Evolutionary conservation across 2,113 vertebrate genomes (phyloP).

Genomic region (Neomonachus schauinslandi): DNA sequence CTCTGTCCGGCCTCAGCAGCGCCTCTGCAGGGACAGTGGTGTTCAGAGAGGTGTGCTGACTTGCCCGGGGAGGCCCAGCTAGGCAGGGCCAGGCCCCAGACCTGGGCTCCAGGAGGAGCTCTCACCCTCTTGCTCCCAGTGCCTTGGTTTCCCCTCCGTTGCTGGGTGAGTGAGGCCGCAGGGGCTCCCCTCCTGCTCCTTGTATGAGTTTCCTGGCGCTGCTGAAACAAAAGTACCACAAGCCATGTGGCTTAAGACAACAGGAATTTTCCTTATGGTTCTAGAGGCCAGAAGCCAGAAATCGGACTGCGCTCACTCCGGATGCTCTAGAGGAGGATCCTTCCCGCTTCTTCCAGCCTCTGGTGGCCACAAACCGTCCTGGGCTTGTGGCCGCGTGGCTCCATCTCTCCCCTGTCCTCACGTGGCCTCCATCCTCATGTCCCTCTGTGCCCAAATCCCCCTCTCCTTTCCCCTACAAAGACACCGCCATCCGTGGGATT

Average conservation of each 20-base stretch:
- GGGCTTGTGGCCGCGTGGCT: neutral
- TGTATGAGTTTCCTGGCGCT: neutral
- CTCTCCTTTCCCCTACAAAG: neutral
- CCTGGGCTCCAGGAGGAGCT: neutral
- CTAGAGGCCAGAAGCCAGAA: too few species aligned
- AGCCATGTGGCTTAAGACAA: neutral
- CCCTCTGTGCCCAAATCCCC: neutral
- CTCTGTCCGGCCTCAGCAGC: too few species aligned
- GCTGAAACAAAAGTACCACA: neutral
- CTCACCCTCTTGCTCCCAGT: neutral
- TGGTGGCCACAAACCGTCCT: neutral
- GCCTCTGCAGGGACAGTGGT: too few species aligned
- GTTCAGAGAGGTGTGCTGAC: neutral
- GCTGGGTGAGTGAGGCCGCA: too few species aligned
- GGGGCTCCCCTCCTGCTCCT: neutral
- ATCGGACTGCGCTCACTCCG: neutral
- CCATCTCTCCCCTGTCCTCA: neutral
- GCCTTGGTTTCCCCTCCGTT: neutral
- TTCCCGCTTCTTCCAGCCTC: neutral
- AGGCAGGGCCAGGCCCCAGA: neutral
- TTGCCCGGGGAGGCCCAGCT: neutral
- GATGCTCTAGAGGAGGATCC: neutral
- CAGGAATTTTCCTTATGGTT: neutral
- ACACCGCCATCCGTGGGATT: neutral
- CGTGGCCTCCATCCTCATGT: neutral